Conservation (phyloP, 2,113 vertebrate genomes). For the Lepus americanus region DNA sequence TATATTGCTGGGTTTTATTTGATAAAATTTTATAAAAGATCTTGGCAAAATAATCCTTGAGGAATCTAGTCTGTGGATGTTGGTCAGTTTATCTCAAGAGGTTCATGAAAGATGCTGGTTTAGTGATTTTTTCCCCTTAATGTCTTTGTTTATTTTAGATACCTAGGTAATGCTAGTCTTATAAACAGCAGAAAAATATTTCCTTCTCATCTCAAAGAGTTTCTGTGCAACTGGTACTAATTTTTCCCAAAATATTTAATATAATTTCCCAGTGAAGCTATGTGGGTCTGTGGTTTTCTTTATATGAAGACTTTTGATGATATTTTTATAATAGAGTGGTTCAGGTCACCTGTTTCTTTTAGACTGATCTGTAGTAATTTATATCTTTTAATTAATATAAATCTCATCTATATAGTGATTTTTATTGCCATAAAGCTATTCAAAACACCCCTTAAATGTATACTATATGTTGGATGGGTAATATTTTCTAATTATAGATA, state of each 20-base stretch:
- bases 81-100: no score
- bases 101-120: no score
- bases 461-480: not conserved
- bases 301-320: not conserved
- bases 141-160: no score
- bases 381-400: not conserved
- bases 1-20: no score
- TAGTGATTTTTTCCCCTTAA: no score
- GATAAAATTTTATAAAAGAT: no score
- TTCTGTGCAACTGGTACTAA: not conserved
- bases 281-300: no score
- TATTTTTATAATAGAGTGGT: not conserved
- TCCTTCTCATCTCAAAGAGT: not conserved
- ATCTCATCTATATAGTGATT: not conserved
- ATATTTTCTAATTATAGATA: not conserved
- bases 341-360: not conserved
- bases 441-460: not conserved
- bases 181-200: not conserved
- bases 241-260: not conserved
- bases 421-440: not conserved
- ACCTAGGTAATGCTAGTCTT: not conserved
- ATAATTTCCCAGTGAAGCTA: not conserved
- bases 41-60: no score
- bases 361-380: not conserved
- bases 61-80: not conserved